Percentiles rank a stretch among this genome's conserved stretches.
phyloP scores from a whole-genome alignment of 1,140 invertebrate species.

The Tetramorium simillimum region DNA sequence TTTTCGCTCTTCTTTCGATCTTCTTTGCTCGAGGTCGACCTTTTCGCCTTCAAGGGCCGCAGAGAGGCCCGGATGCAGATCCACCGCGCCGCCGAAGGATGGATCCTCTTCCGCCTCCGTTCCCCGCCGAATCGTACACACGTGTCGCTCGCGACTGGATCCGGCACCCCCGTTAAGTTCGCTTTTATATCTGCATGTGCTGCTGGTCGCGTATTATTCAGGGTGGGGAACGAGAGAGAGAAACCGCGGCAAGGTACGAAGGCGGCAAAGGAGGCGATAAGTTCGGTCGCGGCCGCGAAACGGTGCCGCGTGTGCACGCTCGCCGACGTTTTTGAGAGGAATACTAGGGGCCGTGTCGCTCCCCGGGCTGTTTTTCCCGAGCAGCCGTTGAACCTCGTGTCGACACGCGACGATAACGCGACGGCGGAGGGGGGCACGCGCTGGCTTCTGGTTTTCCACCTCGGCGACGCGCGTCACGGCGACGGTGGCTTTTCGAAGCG shows the following conservation, averaged over 20 bases:
- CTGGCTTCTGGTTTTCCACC: not conserved
- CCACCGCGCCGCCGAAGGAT: not conserved
- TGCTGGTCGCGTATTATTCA: constrained; percentile 33
- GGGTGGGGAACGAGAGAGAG: constrained; percentile 46
- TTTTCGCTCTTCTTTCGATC: not conserved
- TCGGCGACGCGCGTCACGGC: not conserved
- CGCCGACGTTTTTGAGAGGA: not conserved
- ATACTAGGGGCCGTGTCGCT: not conserved
- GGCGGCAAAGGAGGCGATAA: constrained; percentile 24
- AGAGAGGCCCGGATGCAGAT: not conserved
- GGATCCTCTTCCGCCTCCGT: not conserved
- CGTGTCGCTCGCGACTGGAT: constrained; percentile 67
- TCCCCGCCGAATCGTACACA: not conserved
- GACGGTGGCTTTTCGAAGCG: not conserved
- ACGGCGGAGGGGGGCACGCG: not conserved
- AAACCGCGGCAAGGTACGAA: too few relatives aligned
- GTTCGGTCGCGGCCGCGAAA: not conserved
- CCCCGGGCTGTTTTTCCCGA: not conserved
- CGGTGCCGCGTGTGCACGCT: not conserved
- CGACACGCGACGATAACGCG: not conserved
- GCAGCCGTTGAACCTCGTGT: not conserved
- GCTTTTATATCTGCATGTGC: constrained; percentile 72
- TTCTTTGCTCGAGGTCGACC: not conserved
- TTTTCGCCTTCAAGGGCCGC: not conserved
- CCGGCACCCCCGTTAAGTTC: constrained; percentile 67